A percentile compares a stretch with the other conserved stretches of the same genome.
These are phyloP conservation scores for Argyrosomus japonicus DNA, from an alignment of 2,113 vertebrate species.

Conservation along the genomic window DNA sequence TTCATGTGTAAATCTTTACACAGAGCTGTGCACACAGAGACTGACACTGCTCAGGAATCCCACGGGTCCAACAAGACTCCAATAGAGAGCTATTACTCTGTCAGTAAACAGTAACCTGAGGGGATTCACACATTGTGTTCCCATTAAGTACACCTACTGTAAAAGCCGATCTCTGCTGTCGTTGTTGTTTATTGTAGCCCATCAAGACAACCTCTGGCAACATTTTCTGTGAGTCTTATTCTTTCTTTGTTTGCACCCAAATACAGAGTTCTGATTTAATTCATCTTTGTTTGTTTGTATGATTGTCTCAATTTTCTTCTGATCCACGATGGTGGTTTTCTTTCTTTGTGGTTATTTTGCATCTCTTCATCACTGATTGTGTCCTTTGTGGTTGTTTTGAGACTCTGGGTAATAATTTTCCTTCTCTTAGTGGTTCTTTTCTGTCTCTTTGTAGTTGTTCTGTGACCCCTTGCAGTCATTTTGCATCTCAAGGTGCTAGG, in stretches of 20 bases:
- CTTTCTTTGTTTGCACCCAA: background rate
- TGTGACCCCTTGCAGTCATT: background rate
- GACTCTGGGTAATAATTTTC: no score
- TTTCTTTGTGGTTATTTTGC: background rate
- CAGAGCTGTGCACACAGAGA: background rate
- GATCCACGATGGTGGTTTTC: background rate
- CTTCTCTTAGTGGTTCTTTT: background rate
- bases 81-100: background rate
- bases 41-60: background rate
- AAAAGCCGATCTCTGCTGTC: background rate
- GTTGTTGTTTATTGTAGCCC: background rate
- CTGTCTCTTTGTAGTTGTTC: background rate
- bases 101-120: background rate
- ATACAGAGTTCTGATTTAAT: background rate
- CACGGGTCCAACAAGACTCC: background rate
- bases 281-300: background rate
- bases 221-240: background rate
- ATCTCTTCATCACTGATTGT: no score
- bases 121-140: background rate
- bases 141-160: background rate
- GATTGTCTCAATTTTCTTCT: background rate
- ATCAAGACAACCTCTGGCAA: background rate
- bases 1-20: constrained; percentile 11
- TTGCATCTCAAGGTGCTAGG: no score
- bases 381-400: no score